Percentiles rank a stretch among this genome's conserved stretches.
Evolutionary conservation across 2,113 vertebrate genomes (phyloP).

Genomic region (Tetraodon nigroviridis): DNA sequence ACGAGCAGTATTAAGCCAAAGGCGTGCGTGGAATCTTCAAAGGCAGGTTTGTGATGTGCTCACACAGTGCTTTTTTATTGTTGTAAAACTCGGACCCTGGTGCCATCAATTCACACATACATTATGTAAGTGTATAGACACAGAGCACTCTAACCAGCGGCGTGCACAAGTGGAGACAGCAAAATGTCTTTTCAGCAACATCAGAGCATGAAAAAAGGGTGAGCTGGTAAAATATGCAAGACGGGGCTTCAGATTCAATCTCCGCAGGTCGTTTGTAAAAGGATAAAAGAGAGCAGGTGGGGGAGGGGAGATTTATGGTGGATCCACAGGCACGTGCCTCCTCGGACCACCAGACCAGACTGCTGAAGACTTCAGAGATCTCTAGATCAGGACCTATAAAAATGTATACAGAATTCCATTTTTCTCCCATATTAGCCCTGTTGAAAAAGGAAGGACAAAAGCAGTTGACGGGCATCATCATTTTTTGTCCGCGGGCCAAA

Average conservation of each 20-base stretch:
- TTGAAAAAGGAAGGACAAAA: not conserved
- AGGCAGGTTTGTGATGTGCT: not conserved
- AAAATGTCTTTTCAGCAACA: constrained; percentile 39
- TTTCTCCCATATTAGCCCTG: not conserved
- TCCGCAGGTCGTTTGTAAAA: constrained; percentile 46
- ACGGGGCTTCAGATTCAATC: constrained; percentile 48
- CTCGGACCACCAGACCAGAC: too few species aligned
- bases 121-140: constrained; percentile 17
- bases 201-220: constrained; percentile 44
- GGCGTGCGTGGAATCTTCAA: not conserved
- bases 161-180: constrained; percentile 22
- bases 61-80: not conserved
- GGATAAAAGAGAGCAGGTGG: constrained; percentile 6
- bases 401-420: too few species aligned
- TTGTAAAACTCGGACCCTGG: not conserved
- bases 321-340: not conserved
- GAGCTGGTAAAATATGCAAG: constrained; percentile 57
- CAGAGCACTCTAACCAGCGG: constrained; percentile 28
- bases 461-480: not conserved
- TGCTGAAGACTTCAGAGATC: too few species aligned
- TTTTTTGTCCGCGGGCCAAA: not conserved
- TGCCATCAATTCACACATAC: constrained; percentile 23
- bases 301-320: constrained; percentile 32
- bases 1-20: constrained; percentile 26
- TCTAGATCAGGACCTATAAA: not conserved